Conservation (phyloP, 2,888 invertebrate genomes). For the Ennomos quercinarius region DNA sequence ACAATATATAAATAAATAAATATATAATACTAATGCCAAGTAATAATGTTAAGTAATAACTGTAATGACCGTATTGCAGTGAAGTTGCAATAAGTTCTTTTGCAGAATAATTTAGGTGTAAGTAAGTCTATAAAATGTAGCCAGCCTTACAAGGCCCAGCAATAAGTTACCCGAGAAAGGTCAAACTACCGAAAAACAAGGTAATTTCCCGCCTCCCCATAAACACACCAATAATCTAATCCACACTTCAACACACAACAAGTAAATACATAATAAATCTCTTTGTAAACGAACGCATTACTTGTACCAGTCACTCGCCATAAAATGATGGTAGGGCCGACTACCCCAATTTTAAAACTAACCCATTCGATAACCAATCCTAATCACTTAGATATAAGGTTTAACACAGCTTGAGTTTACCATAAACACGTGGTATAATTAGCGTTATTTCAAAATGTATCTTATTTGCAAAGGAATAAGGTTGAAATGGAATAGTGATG, state of each 20-base stretch:
- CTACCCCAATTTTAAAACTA: constrained; percentile 40
- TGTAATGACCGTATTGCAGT: no score
- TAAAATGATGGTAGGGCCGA: constrained; percentile 44
- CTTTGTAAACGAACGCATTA: constrained; percentile 50
- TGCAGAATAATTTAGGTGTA: no score
- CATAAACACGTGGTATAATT: constrained; percentile 6
- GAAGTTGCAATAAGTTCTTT: no score
- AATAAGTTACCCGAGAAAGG: no score
- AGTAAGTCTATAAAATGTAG: no score
- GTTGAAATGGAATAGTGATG: constrained; percentile 17
- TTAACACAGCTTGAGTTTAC: not conserved
- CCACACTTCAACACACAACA: constrained; percentile 36
- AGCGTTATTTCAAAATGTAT: not conserved
- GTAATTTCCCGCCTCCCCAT: not conserved
- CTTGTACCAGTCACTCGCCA: constrained; percentile 48
- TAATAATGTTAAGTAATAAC: no score
- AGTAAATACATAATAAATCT: constrained; percentile 50
- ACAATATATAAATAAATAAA: no score
- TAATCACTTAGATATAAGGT: not conserved
- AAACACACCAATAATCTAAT: constrained; percentile 21
- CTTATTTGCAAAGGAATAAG: not conserved
- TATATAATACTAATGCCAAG: no score
- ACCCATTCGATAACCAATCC: constrained; percentile 2
- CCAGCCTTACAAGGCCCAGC: no score
- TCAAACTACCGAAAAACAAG: no score